phyloP scores from a whole-genome alignment of 2,888 invertebrate species.

The Halictus ligatus region DNA sequence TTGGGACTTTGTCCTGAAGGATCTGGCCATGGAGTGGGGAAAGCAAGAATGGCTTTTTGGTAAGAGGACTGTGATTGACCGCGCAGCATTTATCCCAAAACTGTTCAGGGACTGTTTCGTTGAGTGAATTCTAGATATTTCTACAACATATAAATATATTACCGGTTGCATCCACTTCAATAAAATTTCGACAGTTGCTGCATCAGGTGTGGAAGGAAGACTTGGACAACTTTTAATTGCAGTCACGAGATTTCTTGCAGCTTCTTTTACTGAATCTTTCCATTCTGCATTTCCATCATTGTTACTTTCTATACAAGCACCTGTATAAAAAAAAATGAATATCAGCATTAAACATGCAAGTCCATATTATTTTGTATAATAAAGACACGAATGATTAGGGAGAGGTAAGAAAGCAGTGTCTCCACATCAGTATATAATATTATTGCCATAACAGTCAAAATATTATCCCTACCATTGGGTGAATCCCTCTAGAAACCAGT shows the following conservation, averaged over 20 bases:
- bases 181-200: conserved; percentile 88
- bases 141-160: conserved; percentile 43
- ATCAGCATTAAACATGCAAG: neutral
- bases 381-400: neutral
- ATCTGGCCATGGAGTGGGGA: neutral
- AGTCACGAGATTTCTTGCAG: conserved; percentile 88
- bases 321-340: conserved; percentile 31
- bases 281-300: conserved; percentile 76
- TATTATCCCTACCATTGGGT: no score
- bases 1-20: neutral
- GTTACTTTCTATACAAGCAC: conserved; percentile 72
- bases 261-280: conserved; percentile 84
- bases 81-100: neutral
- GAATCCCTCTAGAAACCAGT: no score
- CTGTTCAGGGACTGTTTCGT: neutral
- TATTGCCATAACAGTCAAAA: no score
- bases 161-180: conserved; percentile 88
- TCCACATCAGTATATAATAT: no score
- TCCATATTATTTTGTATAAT: neutral
- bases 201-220: conserved; percentile 88
- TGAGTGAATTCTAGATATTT: neutral
- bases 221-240: conserved; percentile 88
- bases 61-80: neutral
- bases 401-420: no score
- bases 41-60: neutral